Base-by-base conservation (phyloP, 2,888 invertebrate species). In the Drosophila falleni region DNA sequence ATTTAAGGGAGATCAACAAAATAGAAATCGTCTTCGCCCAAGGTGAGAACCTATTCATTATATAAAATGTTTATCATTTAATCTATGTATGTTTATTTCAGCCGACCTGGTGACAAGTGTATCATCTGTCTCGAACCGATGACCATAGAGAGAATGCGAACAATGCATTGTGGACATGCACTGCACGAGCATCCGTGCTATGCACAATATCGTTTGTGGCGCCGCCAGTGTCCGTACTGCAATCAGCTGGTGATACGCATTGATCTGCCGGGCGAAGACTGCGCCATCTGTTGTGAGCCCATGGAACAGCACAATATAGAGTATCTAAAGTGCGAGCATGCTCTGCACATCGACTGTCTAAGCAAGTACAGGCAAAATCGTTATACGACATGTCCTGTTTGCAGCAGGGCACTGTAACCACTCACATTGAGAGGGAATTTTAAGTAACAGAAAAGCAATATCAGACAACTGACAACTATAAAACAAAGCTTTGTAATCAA, bases 301-400 rank as follows among this genome's bases (percentile, higher is more conserved):
- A 66, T 90, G 60, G 5, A 5, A 0, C 11, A 1, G 0, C 0
- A 9, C 0, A 33, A 59, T 3, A 81, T 87, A 42, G 11, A 8
- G 0, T 63, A 64, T 6, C 19, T 90, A 0, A 46, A 10, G 0
- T 90, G 90, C 53, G 62, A 66, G 9, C 90, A 90, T 56, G 80
- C 76, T 0, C 13, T 88, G 15, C 90, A 90, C 33, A 1, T 0
- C 4, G 0, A 0, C 0, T 90, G 90, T 16, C 5, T 78, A 13
- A 0, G 0, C 0, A 0, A 2, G 0, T 80, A 47, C 11, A 59
- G 13, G 11, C 0, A 0, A 0, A 46, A 26, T 0, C 10, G 26
- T 0, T 58, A 1, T 3, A 26, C 0, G 0, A 13, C 0, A 5
- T 87, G 87, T 29, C 71, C 88, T 0, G 10, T 80, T 5, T 87